These are phyloP conservation scores for Aythya baeri DNA, from an alignment of 2,113 vertebrate species.

Conservation along the genomic window DNA sequence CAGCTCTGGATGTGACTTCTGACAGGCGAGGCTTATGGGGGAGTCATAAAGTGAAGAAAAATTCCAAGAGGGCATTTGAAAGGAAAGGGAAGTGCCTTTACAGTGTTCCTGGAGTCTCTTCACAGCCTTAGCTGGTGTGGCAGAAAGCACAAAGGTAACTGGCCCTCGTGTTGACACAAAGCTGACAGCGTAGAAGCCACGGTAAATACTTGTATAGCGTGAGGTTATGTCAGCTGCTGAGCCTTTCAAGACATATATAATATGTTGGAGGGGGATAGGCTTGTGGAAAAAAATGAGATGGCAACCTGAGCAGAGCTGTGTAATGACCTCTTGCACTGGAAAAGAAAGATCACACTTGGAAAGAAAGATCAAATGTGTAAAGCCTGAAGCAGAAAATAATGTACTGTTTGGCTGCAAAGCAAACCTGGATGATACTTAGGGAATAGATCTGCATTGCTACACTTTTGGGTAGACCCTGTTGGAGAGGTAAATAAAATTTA, in stretches of 20 bases:
- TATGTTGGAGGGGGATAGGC: neutral
- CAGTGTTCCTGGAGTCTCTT: neutral
- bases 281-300: neutral
- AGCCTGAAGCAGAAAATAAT: neutral
- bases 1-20: neutral
- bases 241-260: neutral
- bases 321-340: too few relatives aligned
- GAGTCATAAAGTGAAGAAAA: neutral
- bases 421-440: neutral
- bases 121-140: neutral
- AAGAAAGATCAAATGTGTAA: neutral
- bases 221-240: neutral
- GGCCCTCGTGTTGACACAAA: neutral
- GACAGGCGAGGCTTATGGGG: neutral
- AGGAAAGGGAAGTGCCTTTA: fast-evolving
- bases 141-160: neutral
- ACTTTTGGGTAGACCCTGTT: neutral
- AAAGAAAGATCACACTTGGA: too few relatives aligned
- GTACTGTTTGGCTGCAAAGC: neutral
- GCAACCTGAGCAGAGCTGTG: neutral
- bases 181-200: neutral
- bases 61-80: neutral
- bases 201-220: neutral
- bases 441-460: neutral
- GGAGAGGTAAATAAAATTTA: neutral